Conservation (phyloP, 2,113 vertebrate genomes). For the Nanorana parkeri region DNA sequence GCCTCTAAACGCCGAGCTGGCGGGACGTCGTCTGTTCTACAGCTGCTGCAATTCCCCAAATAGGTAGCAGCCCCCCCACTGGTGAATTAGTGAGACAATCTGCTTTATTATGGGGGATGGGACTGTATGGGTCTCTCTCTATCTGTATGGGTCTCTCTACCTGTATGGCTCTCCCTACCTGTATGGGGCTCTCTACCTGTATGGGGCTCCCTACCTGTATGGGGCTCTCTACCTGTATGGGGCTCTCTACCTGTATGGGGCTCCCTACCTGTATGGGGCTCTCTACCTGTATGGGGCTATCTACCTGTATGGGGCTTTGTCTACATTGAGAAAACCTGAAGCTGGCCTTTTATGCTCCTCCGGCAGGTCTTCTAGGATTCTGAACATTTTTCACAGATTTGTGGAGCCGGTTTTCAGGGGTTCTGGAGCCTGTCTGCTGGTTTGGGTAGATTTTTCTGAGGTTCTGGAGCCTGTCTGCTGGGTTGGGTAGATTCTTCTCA, state of each 20-base stretch:
- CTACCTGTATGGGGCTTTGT: background rate
- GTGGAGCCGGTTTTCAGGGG: too few species aligned
- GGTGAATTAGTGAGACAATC: constrained; percentile 36
- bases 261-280: background rate
- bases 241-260: too few species aligned
- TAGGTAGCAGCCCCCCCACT: background rate
- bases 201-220: background rate
- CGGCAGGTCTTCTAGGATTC: too few species aligned
- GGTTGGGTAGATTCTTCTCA: too few species aligned
- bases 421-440: too few species aligned
- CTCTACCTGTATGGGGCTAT: background rate
- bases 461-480: too few species aligned
- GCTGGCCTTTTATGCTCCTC: too few species aligned
- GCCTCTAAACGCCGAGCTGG: constrained; percentile 26
- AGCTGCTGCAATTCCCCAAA: constrained; percentile 18
- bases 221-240: too few species aligned
- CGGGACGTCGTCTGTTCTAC: background rate
- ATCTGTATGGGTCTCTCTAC: background rate
- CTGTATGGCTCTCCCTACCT: background rate
- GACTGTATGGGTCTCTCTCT: too few species aligned
- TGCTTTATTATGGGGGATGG: constrained; percentile 36
- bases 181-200: background rate
- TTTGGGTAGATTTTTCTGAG: too few species aligned
- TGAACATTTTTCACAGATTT: too few species aligned
- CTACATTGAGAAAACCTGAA: too few species aligned